phyloP scores from a whole-genome alignment of 2,888 invertebrate species.

The Hedychridium roseum region DNA sequence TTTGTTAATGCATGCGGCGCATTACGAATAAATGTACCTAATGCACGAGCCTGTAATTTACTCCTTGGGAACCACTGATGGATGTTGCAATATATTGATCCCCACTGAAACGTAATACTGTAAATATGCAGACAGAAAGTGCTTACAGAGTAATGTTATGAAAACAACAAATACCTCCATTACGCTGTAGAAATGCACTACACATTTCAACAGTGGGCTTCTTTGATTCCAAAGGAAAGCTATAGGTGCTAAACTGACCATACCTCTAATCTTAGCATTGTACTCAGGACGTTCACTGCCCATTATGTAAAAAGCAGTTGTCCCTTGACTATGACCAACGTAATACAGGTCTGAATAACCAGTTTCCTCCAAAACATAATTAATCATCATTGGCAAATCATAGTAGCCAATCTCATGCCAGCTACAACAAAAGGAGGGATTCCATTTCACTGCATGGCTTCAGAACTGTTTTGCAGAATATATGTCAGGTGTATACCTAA shows the following conservation, averaged over 20 bases:
- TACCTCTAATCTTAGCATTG: constrained; percentile 56
- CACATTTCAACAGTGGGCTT: constrained; percentile 54
- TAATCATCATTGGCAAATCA: constrained; percentile 70
- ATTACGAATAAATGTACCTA: constrained; percentile 51
- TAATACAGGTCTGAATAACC: constrained; percentile 65
- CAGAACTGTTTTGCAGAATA: no score
- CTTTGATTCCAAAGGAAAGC: constrained; percentile 59
- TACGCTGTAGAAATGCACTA: constrained; percentile 50
- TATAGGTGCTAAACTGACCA: constrained; percentile 62
- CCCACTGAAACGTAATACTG: constrained; percentile 52
- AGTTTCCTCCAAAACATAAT: constrained; percentile 65
- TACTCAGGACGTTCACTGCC: constrained; percentile 60
- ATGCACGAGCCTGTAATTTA: constrained; percentile 51
- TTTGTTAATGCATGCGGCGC: constrained; percentile 51
- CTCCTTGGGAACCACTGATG: constrained; percentile 59
- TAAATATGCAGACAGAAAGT: background rate
- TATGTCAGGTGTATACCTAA: no score
- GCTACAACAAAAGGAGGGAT: no score
- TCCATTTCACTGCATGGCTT: no score
- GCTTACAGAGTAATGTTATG: background rate
- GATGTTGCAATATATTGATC: constrained; percentile 56
- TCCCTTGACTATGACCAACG: constrained; percentile 71
- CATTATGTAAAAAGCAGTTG: constrained; percentile 61
- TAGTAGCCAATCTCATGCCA: constrained; percentile 71
- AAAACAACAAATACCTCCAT: constrained; percentile 47